These are phyloP conservation scores for Rhinolophus ferrumequinum DNA, from an alignment of 2,113 vertebrate species.

Conservation along the genomic window DNA sequence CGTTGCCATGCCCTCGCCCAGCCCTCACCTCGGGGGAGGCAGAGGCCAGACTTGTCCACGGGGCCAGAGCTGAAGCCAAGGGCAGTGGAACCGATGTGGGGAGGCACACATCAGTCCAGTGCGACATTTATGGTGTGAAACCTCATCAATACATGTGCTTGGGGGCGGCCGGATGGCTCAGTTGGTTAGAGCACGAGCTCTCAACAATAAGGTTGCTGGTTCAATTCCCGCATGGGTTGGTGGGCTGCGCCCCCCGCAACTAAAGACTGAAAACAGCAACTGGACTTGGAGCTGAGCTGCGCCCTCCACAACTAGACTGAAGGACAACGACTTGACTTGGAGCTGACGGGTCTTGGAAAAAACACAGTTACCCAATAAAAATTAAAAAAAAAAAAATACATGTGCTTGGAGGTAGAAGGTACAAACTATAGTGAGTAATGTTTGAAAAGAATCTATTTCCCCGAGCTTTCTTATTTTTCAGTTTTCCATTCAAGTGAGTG, in stretches of 20 bases:
- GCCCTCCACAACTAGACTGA: too few species aligned
- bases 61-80: not conserved
- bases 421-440: not conserved
- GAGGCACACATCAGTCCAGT: fast-evolving
- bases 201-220: too few species aligned
- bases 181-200: too few species aligned
- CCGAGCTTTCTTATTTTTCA: not conserved
- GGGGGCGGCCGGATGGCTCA: not conserved
- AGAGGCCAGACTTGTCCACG: not conserved
- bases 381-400: too few species aligned
- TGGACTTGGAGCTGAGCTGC: too few species aligned
- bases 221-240: too few species aligned
- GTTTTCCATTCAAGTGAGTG: not conserved
- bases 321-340: too few species aligned
- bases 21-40: not conserved
- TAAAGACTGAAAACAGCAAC: too few species aligned
- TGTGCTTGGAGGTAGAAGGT: fast-evolving
- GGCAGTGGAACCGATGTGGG: not conserved
- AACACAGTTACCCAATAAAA: too few species aligned
- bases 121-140: not conserved
- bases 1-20: not conserved
- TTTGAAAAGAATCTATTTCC: not conserved
- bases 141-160: fast-evolving
- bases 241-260: too few species aligned
- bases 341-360: too few species aligned